Percentiles rank a stretch among this genome's conserved stretches.
These are phyloP conservation scores for Gambelia wislizenii DNA, from an alignment of 2,797 vertebrate genomes.

Conservation along the genomic window DNA sequence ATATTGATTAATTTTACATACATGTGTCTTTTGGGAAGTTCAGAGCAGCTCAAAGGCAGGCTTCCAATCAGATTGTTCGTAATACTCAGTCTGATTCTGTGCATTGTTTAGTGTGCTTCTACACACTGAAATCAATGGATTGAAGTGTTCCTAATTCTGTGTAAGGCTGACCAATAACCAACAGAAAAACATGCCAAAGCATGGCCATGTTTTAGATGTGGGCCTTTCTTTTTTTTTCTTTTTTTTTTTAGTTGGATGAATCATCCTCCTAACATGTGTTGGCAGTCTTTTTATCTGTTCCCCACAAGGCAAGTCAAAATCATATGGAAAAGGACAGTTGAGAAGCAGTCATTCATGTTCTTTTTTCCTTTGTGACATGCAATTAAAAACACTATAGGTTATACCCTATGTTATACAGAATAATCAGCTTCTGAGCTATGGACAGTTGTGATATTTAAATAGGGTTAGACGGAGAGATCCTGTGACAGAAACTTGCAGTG, in stretches of 20 bases:
- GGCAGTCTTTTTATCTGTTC: background rate
- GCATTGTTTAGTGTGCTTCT: no score
- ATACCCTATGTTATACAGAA: background rate
- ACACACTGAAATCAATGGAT: background rate
- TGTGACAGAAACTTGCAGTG: background rate
- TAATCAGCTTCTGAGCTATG: background rate
- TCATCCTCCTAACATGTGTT: background rate
- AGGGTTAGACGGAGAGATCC: background rate
- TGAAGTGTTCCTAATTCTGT: background rate
- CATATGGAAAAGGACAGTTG: no score
- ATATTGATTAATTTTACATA: background rate
- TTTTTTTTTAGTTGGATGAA: background rate
- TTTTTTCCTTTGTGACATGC: background rate
- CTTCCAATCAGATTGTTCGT: no score
- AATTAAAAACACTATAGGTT: background rate
- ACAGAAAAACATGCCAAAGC: background rate
- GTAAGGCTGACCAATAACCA: background rate
- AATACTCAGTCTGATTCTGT: no score
- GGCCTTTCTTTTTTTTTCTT: background rate
- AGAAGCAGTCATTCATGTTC: background rate
- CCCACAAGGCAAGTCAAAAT: background rate
- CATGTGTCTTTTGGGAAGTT: background rate
- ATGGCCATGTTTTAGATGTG: background rate
- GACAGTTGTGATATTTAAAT: background rate
- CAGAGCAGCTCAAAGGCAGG: background rate